Evolutionary conservation across 2,797 vertebrate species (phyloP).

Genomic region (Cuniculus paca): DNA sequence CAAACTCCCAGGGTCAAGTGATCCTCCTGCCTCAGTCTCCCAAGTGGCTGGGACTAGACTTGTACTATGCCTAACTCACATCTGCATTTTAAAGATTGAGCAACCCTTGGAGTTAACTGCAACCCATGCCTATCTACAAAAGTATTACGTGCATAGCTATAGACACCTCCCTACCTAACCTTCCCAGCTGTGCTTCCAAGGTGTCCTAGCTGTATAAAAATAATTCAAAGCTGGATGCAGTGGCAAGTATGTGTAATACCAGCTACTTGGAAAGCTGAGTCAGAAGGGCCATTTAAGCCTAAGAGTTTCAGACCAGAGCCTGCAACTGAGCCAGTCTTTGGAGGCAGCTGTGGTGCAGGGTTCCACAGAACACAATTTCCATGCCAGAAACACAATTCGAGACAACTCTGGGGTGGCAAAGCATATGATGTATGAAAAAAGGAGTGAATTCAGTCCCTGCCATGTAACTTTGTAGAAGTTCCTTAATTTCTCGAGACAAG

Average conservation of each 20-base stretch:
- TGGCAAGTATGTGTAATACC: not conserved
- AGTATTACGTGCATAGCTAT: not conserved
- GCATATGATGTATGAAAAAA: not conserved
- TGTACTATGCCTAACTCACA: not conserved
- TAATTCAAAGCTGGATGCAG: not conserved
- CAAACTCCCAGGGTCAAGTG: not conserved
- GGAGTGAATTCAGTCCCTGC: not conserved
- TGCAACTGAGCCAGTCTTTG: not conserved
- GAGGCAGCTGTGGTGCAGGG: not conserved
- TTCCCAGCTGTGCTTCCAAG: not conserved
- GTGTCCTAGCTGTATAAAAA: not conserved
- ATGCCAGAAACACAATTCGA: not conserved
- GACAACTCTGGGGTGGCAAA: not conserved
- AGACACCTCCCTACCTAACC: not conserved
- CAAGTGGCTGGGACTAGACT: not conserved
- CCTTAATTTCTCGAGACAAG: not conserved
- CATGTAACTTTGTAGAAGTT: not conserved
- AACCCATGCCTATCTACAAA: not conserved
- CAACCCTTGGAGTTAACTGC: not conserved
- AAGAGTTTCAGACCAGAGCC: not conserved
- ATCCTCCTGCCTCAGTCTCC: not conserved
- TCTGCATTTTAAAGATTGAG: not conserved
- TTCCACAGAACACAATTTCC: not conserved
- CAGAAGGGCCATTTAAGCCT: not conserved
- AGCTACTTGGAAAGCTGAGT: not conserved